These are phyloP conservation scores for Halesus radiatus DNA, from an alignment of 1,140 invertebrate species.

Conservation along the genomic window DNA sequence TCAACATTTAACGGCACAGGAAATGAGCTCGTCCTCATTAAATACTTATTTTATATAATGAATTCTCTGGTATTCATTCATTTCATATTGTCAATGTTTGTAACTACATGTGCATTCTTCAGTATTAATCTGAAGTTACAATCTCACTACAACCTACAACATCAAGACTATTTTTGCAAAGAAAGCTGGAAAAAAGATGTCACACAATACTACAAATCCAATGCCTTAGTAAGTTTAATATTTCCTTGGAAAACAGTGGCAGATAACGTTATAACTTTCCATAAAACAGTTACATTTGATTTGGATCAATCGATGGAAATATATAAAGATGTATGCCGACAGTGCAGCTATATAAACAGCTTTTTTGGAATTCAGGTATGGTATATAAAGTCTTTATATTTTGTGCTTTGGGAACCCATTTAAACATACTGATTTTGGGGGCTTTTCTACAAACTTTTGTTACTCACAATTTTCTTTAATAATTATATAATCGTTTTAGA, in stretches of 20 bases:
- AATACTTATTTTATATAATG: conserved; percentile 10
- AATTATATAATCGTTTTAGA: not conserved
- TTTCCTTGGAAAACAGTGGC: not conserved
- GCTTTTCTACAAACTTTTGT: too few species aligned
- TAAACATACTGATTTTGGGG: too few species aligned
- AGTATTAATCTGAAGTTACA: not conserved
- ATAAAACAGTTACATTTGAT: not conserved
- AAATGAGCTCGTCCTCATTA: not conserved
- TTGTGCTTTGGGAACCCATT: not conserved
- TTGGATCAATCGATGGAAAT: not conserved
- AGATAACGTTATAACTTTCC: not conserved
- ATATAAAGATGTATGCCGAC: not conserved
- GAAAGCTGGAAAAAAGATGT: not conserved
- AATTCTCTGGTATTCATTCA: not conserved
- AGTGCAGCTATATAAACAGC: not conserved
- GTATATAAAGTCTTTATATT: not conserved
- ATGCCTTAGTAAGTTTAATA: conserved; percentile 7
- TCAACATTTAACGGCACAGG: not conserved
- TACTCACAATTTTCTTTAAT: too few species aligned
- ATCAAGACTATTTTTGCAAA: conserved; percentile 3
- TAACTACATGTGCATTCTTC: not conserved
- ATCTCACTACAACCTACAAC: not conserved
- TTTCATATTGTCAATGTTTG: conserved; percentile 12
- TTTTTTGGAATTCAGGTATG: conserved; percentile 5
- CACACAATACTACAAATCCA: not conserved